These are phyloP conservation scores for Theocolax elegans DNA, from an alignment of 1,140 invertebrate species.

Conservation along the genomic window DNA sequence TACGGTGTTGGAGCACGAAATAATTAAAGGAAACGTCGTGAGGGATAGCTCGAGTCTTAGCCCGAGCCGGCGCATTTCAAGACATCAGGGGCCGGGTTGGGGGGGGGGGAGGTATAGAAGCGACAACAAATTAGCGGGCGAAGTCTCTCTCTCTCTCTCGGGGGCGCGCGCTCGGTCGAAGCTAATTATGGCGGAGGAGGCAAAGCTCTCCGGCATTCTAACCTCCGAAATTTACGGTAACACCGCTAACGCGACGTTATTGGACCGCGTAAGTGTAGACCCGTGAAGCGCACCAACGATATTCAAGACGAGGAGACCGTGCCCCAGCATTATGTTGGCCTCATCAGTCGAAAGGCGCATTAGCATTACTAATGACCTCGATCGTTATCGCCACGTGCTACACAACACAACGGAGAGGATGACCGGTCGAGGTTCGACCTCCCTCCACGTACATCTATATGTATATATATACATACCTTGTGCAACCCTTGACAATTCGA, in stretches of 20 bases:
- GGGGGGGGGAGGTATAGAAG: background rate
- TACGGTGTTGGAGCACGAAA: background rate
- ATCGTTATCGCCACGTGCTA: constrained; percentile 59
- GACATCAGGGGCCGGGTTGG: no score
- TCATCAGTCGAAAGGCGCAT: constrained; percentile 62
- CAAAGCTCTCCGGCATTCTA: background rate
- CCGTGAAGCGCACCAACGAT: background rate
- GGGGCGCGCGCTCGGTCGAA: constrained; percentile 15
- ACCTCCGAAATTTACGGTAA: constrained; percentile 34
- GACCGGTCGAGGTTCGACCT: background rate
- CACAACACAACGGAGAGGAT: background rate
- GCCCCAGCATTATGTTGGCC: constrained; percentile 33
- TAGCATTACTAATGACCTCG: constrained; percentile 62
- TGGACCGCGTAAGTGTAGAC: background rate
- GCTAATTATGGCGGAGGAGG: constrained; percentile 36
- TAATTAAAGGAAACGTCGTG: constrained; percentile 37
- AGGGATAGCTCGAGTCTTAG: constrained; percentile 5
- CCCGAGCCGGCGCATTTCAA: background rate
- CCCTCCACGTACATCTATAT: background rate
- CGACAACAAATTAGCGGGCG: constrained; percentile 30
- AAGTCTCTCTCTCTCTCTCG: no score
- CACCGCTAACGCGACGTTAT: constrained; percentile 10
- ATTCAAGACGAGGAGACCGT: constrained; percentile 2
- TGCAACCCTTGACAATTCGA: background rate
- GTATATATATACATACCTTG: no score